Evolutionary conservation across 1,140 invertebrate species (phyloP).

Genomic region (Gonioctena quinquepunctata): DNA sequence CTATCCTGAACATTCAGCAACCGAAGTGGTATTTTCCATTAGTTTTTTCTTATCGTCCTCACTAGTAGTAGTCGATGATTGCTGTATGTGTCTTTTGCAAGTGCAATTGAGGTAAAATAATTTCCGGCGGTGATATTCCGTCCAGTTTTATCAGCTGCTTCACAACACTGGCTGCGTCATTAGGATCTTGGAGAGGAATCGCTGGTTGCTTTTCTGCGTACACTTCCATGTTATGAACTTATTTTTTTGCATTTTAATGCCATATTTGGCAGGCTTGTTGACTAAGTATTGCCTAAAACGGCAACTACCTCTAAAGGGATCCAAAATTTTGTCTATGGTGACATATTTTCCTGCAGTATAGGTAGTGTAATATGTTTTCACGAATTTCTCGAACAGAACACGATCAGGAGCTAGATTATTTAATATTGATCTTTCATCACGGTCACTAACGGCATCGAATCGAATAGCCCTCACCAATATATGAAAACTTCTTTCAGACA

Average conservation of each 20-base stretch:
- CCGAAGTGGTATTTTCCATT: too few species aligned
- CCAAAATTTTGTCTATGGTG: conserved; percentile 51
- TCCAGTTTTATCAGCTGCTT: conserved; percentile 26
- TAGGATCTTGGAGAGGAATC: conserved; percentile 41
- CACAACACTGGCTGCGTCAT: conserved; percentile 43
- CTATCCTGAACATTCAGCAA: too few species aligned
- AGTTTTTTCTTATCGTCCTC: too few species aligned
- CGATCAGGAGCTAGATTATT: background rate
- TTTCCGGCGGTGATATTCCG: too few species aligned
- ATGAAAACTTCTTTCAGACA: conserved; percentile 13
- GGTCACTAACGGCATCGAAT: conserved; percentile 38
- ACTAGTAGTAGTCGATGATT: too few species aligned
- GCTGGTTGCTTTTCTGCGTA: conserved; percentile 49
- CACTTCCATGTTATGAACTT: conserved; percentile 44
- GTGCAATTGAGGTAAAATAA: too few species aligned
- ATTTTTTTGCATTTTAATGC: background rate
- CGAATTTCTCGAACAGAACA: background rate
- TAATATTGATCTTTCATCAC: conserved; percentile 51
- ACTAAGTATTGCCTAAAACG: conserved; percentile 48
- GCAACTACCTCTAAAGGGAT: conserved; percentile 52
- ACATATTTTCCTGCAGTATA: background rate
- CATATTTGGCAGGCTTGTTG: conserved; percentile 3
- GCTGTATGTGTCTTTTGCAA: too few species aligned
- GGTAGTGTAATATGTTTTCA: background rate
- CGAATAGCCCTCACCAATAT: conserved; percentile 28